These are phyloP conservation scores for Prionailurus bengalensis DNA, from an alignment of 2,113 vertebrate genomes.

Conservation along the genomic window DNA sequence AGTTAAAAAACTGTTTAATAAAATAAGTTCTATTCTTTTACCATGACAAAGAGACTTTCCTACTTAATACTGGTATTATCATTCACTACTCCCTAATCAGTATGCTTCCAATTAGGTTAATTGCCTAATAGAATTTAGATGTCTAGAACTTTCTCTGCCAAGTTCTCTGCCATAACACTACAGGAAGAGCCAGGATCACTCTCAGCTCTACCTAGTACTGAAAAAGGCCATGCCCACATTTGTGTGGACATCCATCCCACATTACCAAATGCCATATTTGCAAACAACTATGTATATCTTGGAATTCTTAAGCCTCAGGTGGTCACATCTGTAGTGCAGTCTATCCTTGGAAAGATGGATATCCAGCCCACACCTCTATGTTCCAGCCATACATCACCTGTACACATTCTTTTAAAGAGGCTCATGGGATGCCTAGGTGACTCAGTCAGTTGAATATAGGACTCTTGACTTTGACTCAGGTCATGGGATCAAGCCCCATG, in stretches of 20 bases:
- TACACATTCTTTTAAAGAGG: background rate
- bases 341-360: background rate
- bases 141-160: background rate
- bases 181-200: background rate
- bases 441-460: too few relatives aligned
- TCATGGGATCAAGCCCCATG: too few relatives aligned
- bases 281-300: background rate
- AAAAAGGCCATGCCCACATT: background rate
- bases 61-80: background rate
- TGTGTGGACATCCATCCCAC: background rate
- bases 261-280: background rate
- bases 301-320: background rate
- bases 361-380: background rate
- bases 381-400: background rate
- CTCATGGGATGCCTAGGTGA: background rate
- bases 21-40: background rate
- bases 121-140: background rate
- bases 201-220: background rate
- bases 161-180: background rate
- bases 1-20: background rate
- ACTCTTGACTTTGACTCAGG: too few relatives aligned
- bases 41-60: background rate
- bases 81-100: background rate
- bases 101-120: background rate
- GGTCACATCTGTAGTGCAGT: rapidly evolving